Conservation (phyloP, 37 sponge, comb jelly and placozoan species). For the Dysidea cf. avara region DNA sequence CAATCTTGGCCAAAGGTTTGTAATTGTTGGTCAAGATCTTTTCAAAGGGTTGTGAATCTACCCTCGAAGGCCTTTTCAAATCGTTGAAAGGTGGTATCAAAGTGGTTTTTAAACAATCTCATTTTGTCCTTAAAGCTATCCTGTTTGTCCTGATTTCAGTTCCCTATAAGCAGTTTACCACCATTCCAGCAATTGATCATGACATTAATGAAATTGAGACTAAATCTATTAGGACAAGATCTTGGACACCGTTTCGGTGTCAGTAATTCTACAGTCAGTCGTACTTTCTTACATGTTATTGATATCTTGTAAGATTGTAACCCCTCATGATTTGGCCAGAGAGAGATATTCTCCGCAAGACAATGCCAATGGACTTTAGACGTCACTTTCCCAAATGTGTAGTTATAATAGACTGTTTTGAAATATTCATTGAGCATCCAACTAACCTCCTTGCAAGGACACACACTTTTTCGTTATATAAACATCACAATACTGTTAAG, state of each 20-base stretch:
- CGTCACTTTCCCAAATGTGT: slow-evolving; percentile 10
- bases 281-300: slow-evolving; percentile 18
- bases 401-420: slow-evolving; percentile 35
- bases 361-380: too few species aligned
- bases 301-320: not conserved
- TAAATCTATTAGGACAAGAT: slow-evolving; percentile 11
- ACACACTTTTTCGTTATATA: slow-evolving; percentile 36
- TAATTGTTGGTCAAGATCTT: too few species aligned
- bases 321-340: not conserved
- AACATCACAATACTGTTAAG: slow-evolving; percentile 52
- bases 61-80: too few species aligned
- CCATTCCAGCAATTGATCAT: slow-evolving; percentile 43
- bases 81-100: too few species aligned
- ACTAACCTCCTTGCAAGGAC: slow-evolving; percentile 14
- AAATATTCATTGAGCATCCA: slow-evolving; percentile 36
- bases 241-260: slow-evolving; percentile 19
- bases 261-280: slow-evolving; percentile 13
- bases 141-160: too few species aligned
- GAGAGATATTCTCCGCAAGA: too few species aligned
- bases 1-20: too few species aligned
- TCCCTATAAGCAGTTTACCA: too few species aligned
- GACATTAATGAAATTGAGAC: slow-evolving; percentile 37
- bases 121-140: too few species aligned
- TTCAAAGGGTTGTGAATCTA: too few species aligned
- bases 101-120: too few species aligned